Evolutionary conservation across 2,113 vertebrate genomes (phyloP), one percentile per base, ranked within the genome.

Genomic region (Oreamnos americanus): DNA sequence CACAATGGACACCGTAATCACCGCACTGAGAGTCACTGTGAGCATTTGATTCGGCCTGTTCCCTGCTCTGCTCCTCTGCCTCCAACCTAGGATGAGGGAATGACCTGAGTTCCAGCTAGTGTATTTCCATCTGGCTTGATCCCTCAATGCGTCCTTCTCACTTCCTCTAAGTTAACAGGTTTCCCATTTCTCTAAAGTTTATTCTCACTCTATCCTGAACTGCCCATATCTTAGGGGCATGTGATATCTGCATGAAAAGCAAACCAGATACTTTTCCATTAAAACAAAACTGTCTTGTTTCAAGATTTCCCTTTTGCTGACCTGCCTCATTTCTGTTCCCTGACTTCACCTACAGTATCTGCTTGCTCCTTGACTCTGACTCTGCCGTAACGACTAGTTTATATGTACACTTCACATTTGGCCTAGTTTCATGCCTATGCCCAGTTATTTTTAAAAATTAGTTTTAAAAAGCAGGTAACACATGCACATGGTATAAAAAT

Each of bases 381-480:
- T 82, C 55, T 71, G 39, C 3, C 7, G 0, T 83, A 71, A 47
- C 2, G 14, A 15, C 43, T 43, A 25, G 26, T 82, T 78, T 71
- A 89, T 5, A 39, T 14, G 23, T 6, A 51, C 2, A 76, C 33
- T 23, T 64, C 21, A 14, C 11, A 17, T 57, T n/a, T 78, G 78
- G 76, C 51, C 58, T 57, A 74, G 81, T 84, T 83, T 92, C 39
- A 76, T 79, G 60, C 45, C 62, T 86, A 78, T 5, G 39, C 9
- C 49, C 53, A 85, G 17, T 36, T 92, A 76, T 84, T 95, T 92
- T 92, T 85, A 74, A 36, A 79, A 95, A 30, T 67, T 81, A 85
- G 57, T 79, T 92, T 85, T 74, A 64, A 76, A 81, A 96, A 87
- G 55, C 39, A 82, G 64, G 64, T 89, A 90, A 95, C 30, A 90